phyloP scores from a whole-genome alignment of 2,888 invertebrate genomes.

The Eupithecia tripunctaria region DNA sequence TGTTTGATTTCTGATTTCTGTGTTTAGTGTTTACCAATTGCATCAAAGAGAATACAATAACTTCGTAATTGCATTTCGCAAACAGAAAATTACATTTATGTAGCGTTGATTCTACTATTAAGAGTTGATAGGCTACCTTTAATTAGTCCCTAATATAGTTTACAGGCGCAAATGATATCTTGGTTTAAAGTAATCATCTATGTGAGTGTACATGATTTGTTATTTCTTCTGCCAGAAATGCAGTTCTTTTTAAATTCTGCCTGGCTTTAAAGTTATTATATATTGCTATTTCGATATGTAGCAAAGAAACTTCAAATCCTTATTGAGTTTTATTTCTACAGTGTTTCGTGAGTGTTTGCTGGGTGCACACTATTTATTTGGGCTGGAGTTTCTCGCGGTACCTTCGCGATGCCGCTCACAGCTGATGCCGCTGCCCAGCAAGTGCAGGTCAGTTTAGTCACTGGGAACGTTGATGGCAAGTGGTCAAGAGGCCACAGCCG shows the following conservation, averaged over 20 bases:
- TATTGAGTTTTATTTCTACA: constrained; percentile 42
- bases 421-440: constrained; percentile 91
- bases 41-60: too few relatives aligned
- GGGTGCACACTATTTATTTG: constrained; percentile 81
- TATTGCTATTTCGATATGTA: not conserved
- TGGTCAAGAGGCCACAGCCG: too few relatives aligned
- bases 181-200: not conserved
- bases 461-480: too few relatives aligned
- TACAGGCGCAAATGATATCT: not conserved
- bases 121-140: too few relatives aligned
- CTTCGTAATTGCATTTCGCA: too few relatives aligned
- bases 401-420: constrained; percentile 89
- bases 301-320: not conserved
- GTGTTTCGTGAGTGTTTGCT: constrained; percentile 75
- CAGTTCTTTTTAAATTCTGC: not conserved
- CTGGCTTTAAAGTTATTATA: constrained; percentile 33
- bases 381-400: constrained; percentile 79
- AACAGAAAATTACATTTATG: too few relatives aligned
- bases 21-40: too few relatives aligned
- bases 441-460: constrained; percentile 79
- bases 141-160: not conserved
- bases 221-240: too few relatives aligned
- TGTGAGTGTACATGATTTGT: not conserved
- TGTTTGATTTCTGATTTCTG: too few relatives aligned
- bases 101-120: too few relatives aligned